These are phyloP conservation scores for Clinocottus analis DNA, from an alignment of 2,113 vertebrate genomes.

Conservation along the genomic window DNA sequence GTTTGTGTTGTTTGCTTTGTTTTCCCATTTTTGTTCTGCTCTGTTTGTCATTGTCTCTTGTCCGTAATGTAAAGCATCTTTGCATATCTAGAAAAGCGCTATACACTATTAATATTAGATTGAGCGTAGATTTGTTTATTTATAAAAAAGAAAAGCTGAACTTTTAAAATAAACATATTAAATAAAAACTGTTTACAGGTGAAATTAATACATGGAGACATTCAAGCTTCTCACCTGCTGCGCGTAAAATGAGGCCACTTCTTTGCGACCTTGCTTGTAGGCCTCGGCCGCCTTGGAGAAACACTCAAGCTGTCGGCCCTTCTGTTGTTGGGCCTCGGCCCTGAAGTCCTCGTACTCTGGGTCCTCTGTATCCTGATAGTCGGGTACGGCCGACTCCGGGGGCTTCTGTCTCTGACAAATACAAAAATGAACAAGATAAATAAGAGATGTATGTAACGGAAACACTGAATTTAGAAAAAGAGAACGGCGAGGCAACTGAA, in stretches of 20 bases:
- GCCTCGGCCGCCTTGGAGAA: conserved; percentile 93
- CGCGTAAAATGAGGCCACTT: conserved; percentile 94
- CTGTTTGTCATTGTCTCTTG: no score
- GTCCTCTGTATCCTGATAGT: conserved; percentile 90
- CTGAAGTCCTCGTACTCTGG: conserved; percentile 93
- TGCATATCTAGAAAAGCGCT: no score
- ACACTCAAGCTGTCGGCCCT: conserved; percentile 87
- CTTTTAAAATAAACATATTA: not conserved
- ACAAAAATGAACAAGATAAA: not conserved
- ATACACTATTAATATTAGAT: no score
- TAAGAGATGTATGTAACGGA: no score
- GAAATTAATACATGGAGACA: not conserved
- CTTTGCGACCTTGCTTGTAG: conserved; percentile 88
- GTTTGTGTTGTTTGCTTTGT: no score
- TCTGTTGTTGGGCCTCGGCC: conserved; percentile 92
- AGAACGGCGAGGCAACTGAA: not conserved
- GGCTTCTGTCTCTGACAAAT: conserved; percentile 57
- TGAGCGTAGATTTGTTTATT: not conserved
- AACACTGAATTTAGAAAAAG: no score
- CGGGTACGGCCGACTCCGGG: not conserved
- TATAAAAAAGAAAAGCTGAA: not conserved
- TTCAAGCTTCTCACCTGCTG: conserved; percentile 86
- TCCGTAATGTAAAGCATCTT: no score
- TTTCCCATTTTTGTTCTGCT: no score
- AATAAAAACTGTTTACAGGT: not conserved